Evolutionary conservation across 2,113 vertebrate genomes (phyloP).

Genomic region (Corvus moneduloides): DNA sequence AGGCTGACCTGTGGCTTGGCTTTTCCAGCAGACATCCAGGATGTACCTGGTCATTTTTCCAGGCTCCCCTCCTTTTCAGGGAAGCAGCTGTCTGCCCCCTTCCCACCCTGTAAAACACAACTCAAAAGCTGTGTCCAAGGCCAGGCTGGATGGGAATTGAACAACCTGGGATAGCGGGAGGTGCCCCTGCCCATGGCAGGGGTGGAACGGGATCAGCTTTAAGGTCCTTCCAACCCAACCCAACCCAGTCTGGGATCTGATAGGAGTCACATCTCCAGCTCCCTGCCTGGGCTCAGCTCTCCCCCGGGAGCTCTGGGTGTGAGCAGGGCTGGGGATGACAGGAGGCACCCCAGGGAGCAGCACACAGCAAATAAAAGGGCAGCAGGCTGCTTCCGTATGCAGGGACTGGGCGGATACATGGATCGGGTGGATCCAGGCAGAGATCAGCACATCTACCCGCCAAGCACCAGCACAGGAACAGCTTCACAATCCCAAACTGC

Average conservation of each 20-base stretch:
- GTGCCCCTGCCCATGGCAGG: neutral
- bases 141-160: neutral
- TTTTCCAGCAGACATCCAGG: no score
- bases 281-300: neutral
- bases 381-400: neutral
- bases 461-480: neutral
- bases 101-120: neutral
- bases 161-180: neutral
- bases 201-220: neutral
- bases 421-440: neutral
- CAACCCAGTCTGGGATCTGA: neutral
- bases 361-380: neutral
- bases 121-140: neutral
- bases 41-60: neutral
- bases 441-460: neutral
- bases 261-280: neutral
- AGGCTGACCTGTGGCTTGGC: neutral
- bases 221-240: neutral
- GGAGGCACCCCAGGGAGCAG: neutral
- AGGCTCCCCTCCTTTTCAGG: neutral
- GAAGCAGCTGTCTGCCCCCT: neutral
- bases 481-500: neutral
- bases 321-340: neutral
- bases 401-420: rapidly evolving
- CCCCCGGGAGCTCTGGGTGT: rapidly evolving